Evolutionary conservation across 2,797 vertebrate species (phyloP), one percentile per base, ranked within the genome.

Genomic region (Chrysocyon brachyurus): DNA sequence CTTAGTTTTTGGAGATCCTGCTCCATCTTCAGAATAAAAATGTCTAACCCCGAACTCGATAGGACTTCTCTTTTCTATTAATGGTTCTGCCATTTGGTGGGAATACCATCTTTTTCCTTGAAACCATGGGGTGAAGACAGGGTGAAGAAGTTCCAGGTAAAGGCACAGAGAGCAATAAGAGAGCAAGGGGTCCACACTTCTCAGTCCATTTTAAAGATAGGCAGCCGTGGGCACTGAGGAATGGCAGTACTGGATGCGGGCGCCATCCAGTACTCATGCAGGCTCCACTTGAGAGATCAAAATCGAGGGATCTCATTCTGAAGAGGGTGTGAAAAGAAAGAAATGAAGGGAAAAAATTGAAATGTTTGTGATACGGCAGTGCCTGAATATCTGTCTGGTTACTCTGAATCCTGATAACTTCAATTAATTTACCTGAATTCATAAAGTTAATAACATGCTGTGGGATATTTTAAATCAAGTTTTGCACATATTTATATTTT

Each of bases 401-500:
- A 9, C 24, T 81, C 0, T 87, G 49, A 61, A 15, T 92, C 31
- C 4, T 86, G 82, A 77, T 66, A 89, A 57, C 8, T 21, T 94
- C 17, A 26, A 0, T 88, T 57, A 64, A 90, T 93, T 93, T 64
- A 87, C 63, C 12, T 95, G 79, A 90, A 79, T 79, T 94, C 19
- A 40, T 89, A 75, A 86, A 19, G 16, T 54, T 78, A 40, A 22
- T 56, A 26, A 40, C 94, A n/a, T 94, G 31, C 77, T 97, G 0
- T 96, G 46, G 88, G 66, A 63, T 96, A 83, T 68, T 89, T 81
- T 85, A 33, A 92, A 83, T 93, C 15, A 70, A 90, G 11, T 49
- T 92, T 97, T 92, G 52, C 90, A 36, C 31, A 49, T 97, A 78
- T 22, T 97, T 95, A 22, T 52, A 4, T 96, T 93, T 96, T 66